Percentiles rank a stretch among this genome's conserved stretches.
Evolutionary conservation across 1,140 invertebrate species (phyloP).

Genomic region (Dinoponera quadriceps): DNA sequence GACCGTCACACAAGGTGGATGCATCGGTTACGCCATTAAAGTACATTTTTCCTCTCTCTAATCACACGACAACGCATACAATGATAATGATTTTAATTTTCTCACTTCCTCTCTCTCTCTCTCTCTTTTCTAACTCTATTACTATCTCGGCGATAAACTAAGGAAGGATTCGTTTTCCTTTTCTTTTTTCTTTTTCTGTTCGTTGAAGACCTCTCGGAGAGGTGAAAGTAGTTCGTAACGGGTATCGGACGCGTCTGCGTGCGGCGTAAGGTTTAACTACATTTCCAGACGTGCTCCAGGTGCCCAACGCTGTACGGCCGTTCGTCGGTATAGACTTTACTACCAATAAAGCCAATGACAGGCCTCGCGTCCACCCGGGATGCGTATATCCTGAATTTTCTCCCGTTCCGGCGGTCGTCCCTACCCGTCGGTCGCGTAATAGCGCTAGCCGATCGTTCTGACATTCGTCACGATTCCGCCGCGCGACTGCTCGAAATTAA

Average conservation of each 20-base stretch:
- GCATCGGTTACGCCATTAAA: background rate
- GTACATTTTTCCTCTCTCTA: background rate
- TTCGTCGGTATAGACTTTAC: conserved; percentile 78
- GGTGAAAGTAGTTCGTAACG: background rate
- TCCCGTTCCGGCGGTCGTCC: conserved; percentile 27
- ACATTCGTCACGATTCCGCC: conserved; percentile 68
- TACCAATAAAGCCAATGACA: conserved; percentile 79
- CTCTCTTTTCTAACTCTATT: too few species aligned
- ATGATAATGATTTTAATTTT: background rate
- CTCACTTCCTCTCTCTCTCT: too few species aligned
- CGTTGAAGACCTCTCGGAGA: background rate
- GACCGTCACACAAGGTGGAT: background rate
- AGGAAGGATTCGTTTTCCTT: background rate
- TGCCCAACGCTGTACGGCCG: conserved; percentile 71
- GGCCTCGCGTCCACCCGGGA: conserved; percentile 72
- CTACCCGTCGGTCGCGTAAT: conserved; percentile 31
- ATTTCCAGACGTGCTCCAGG: conserved; percentile 76
- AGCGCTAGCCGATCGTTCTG: conserved; percentile 58
- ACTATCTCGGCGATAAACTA: background rate
- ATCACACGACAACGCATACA: background rate
- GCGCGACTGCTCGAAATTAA: conserved; percentile 65
- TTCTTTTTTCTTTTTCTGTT: conserved; percentile 5
- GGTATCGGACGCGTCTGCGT: background rate
- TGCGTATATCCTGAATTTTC: conserved; percentile 75
- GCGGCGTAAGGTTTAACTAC: conserved; percentile 71